phyloP scores from a whole-genome alignment of 2,113 vertebrate species.

The Notechis scutatus region DNA sequence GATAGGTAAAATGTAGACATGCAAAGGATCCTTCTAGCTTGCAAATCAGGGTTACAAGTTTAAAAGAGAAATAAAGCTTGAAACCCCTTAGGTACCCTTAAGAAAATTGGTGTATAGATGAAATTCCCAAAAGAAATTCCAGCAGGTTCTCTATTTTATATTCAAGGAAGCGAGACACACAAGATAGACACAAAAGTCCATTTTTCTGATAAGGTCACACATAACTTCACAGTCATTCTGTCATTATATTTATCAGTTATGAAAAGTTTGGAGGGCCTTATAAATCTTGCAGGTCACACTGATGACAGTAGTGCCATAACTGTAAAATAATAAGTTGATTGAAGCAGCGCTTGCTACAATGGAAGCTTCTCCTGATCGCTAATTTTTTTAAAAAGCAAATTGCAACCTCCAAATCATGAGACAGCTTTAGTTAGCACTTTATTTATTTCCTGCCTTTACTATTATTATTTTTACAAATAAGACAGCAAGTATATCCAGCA shows the following conservation, averaged over 20 bases:
- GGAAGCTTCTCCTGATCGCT: background rate
- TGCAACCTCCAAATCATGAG: background rate
- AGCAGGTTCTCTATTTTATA: background rate
- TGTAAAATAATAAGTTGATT: background rate
- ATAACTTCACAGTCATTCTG: background rate
- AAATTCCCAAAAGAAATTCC: background rate
- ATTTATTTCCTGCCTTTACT: background rate
- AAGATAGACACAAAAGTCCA: background rate
- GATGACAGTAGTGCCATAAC: background rate
- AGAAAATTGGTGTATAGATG: background rate
- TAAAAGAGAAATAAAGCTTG: background rate
- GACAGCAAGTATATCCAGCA: background rate
- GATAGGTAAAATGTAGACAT: background rate
- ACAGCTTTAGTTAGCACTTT: background rate
- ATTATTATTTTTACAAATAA: background rate
- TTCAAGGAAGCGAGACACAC: background rate
- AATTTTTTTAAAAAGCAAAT: background rate
- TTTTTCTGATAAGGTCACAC: background rate
- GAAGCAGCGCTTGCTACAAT: background rate
- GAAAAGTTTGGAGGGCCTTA: background rate
- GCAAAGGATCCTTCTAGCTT: background rate
- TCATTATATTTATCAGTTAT: background rate
- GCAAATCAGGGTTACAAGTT: background rate
- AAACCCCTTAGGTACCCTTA: background rate
- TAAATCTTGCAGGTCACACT: background rate